These are phyloP conservation scores for Octonoba sinensis DNA, from an alignment of 2,888 invertebrate species.

Conservation along the genomic window DNA sequence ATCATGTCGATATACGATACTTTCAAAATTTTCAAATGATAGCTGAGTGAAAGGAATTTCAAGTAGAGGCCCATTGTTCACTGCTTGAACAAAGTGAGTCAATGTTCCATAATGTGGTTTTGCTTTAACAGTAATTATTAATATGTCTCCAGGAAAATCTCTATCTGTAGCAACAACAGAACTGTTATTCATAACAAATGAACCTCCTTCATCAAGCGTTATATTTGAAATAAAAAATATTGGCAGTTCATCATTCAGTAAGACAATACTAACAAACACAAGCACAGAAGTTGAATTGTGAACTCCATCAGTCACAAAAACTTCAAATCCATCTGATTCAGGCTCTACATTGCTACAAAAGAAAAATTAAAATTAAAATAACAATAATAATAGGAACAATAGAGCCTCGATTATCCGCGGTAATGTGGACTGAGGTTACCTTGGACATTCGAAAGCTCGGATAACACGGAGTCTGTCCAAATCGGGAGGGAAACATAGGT, in stretches of 20 bases:
- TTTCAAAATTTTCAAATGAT: conserved; percentile 69
- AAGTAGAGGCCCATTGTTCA: conserved; percentile 66
- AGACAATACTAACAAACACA: conserved; percentile 69
- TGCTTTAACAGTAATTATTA: conserved; percentile 69
- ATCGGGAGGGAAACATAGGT: no score
- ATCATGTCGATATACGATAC: conserved; percentile 71
- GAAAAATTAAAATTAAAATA: conserved; percentile 15
- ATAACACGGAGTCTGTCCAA: no score
- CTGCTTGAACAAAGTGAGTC: conserved; percentile 64
- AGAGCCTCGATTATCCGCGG: no score
- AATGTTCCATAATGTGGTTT: conserved; percentile 70
- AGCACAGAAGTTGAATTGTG: conserved; percentile 69
- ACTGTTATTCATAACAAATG: conserved; percentile 68
- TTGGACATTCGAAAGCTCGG: no score
- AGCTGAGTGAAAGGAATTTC: conserved; percentile 69
- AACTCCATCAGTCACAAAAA: conserved; percentile 71
- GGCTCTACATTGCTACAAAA: conserved; percentile 69
- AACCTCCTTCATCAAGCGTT: conserved; percentile 63
- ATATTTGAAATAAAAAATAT: conserved; percentile 70
- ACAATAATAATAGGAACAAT: no score
- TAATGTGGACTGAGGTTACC: no score
- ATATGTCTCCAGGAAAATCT: conserved; percentile 69
- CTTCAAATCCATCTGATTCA: conserved; percentile 69
- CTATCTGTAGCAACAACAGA: conserved; percentile 70
- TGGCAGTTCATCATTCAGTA: conserved; percentile 70